Evolutionary conservation across 2,113 vertebrate species (phyloP).

Genomic region (Cyrtonyx montezumae): DNA sequence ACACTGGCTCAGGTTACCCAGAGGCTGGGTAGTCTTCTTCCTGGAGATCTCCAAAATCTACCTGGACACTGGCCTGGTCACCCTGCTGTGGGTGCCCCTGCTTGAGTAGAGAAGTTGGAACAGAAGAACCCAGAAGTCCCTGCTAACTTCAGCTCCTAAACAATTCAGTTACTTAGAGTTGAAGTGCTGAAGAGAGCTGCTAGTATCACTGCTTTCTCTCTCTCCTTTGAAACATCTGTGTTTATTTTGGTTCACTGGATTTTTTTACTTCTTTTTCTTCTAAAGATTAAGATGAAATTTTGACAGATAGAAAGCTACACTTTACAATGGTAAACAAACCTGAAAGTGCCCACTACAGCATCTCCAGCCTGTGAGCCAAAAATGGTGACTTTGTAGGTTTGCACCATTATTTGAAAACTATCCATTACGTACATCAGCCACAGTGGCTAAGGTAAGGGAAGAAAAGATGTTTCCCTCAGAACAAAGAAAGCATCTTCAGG

Average conservation of each 20-base stretch:
- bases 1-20: neutral
- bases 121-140: neutral
- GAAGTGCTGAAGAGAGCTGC: neutral
- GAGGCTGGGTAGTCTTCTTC: neutral
- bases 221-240: neutral
- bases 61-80: accelerated
- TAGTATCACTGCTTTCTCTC: neutral
- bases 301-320: neutral
- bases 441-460: neutral
- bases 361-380: neutral
- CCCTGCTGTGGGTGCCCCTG: neutral
- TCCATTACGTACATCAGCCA: neutral
- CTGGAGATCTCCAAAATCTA: neutral
- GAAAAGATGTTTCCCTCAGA: neutral
- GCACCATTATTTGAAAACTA: neutral
- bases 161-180: neutral
- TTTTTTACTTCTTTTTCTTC: slow-evolving; percentile 1
- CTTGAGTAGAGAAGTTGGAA: accelerated
- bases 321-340: neutral
- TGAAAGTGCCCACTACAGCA: neutral
- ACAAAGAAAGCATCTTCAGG: neutral
- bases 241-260: neutral
- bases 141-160: neutral
- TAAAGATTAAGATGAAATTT: neutral
- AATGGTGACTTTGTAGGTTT: neutral